Percentiles rank a stretch among this genome's conserved stretches.
These are phyloP conservation scores for Tenodera sinensis DNA, from an alignment of 2,888 invertebrate species.

Conservation along the genomic window DNA sequence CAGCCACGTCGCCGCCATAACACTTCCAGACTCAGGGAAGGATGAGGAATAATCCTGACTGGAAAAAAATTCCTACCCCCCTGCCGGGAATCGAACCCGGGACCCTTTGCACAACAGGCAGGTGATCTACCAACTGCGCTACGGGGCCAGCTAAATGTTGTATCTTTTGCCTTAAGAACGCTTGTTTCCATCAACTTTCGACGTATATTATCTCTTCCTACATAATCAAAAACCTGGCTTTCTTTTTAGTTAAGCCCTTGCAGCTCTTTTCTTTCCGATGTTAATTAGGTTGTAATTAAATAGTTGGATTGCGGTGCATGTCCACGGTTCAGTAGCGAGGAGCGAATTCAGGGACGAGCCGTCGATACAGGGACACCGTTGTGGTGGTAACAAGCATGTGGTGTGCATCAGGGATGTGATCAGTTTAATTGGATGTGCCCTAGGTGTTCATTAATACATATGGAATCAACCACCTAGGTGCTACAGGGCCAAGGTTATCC, in stretches of 20 bases:
- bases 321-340: not conserved
- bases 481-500: not conserved
- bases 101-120: too few relatives aligned
- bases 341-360: not conserved
- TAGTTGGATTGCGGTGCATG: not conserved
- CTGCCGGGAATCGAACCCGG: too few relatives aligned
- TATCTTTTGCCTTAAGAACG: too few relatives aligned
- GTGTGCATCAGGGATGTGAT: not conserved
- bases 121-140: too few relatives aligned
- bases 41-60: too few relatives aligned
- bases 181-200: too few relatives aligned
- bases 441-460: not conserved
- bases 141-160: too few relatives aligned
- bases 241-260: not conserved
- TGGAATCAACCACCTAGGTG: not conserved
- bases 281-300: not conserved
- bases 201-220: too few relatives aligned
- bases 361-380: not conserved
- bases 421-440: not conserved
- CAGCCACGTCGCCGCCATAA: too few relatives aligned
- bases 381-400: not conserved
- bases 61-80: too few relatives aligned
- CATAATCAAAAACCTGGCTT: too few relatives aligned
- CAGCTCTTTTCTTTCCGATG: not conserved
- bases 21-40: too few relatives aligned